Evolutionary conservation across 2,888 invertebrate species (phyloP).

Genomic region (Andrena haemorrhoa): DNA sequence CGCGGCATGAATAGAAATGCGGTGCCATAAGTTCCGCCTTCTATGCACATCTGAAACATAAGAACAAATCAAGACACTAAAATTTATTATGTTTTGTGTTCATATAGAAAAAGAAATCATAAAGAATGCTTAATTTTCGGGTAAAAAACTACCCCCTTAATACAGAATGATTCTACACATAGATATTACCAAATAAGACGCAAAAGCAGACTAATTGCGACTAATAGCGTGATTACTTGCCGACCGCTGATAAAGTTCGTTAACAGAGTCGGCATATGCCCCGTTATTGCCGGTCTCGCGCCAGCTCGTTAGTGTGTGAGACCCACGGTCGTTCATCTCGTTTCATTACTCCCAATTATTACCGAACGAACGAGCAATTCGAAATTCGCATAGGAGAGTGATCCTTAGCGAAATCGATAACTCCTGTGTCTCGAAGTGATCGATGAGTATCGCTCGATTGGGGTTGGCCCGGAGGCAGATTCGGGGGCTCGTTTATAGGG

Average conservation of each 20-base stretch:
- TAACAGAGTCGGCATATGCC: neutral
- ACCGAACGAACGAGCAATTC: conserved; percentile 26
- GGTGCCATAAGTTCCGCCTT: no score
- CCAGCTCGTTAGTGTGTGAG: conserved; percentile 39
- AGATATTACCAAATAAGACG: no score
- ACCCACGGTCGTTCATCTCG: conserved; percentile 57
- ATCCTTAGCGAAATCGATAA: conserved; percentile 2
- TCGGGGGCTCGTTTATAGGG: neutral
- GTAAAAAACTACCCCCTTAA: no score
- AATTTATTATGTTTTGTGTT: no score
- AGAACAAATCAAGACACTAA: no score
- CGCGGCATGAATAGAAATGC: no score
- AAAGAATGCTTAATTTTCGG: no score
- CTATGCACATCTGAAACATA: no score
- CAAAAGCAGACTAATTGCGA: no score
- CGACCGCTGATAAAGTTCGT: neutral
- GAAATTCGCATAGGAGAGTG: neutral
- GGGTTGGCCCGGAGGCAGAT: neutral
- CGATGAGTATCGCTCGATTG: conserved; percentile 5
- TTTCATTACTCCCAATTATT: conserved; percentile 67
- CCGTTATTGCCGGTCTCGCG: neutral
- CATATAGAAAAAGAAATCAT: no score
- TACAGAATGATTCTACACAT: no score
- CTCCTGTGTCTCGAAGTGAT: conserved; percentile 10
- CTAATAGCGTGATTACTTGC: neutral